Evolutionary conservation across 2,797 vertebrate genomes (phyloP).

Genomic region (Mastacembelus armatus): DNA sequence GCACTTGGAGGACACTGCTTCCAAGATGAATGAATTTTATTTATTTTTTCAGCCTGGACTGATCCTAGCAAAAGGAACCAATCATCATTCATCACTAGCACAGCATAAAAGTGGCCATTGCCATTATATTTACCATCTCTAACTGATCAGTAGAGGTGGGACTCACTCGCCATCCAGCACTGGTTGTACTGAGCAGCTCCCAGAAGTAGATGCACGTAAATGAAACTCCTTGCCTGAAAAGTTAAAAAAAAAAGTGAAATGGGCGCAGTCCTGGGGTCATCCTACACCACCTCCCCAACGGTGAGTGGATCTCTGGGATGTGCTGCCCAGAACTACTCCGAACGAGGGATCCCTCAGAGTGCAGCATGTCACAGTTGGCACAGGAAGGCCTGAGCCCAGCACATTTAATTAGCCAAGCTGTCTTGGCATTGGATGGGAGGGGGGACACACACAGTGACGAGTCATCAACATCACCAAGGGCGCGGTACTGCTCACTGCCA

Average conservation of each 20-base stretch:
- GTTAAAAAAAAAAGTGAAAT: too few species aligned
- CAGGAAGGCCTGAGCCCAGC: slow-evolving; percentile 67
- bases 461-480: slow-evolving; percentile 74
- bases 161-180: too few species aligned
- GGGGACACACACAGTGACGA: slow-evolving; percentile 68
- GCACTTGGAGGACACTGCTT: slow-evolving; percentile 1
- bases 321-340: slow-evolving; percentile 27
- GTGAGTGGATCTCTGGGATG: slow-evolving; percentile 25
- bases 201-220: background rate
- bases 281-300: slow-evolving; percentile 17
- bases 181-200: slow-evolving; percentile 1
- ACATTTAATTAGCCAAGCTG: slow-evolving; percentile 74
- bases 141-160: too few species aligned
- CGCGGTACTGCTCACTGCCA: slow-evolving; percentile 54
- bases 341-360: slow-evolving; percentile 64
- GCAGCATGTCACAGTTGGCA: slow-evolving; percentile 72
- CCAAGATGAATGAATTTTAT: background rate
- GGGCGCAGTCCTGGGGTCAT: slow-evolving; percentile 15
- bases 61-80: background rate
- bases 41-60: background rate
- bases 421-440: slow-evolving; percentile 71
- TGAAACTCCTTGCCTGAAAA: background rate
- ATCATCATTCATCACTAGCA: background rate
- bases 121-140: background rate
- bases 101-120: background rate